phyloP scores from a whole-genome alignment of 2,797 vertebrate species.

The Tadarida brasiliensis region DNA sequence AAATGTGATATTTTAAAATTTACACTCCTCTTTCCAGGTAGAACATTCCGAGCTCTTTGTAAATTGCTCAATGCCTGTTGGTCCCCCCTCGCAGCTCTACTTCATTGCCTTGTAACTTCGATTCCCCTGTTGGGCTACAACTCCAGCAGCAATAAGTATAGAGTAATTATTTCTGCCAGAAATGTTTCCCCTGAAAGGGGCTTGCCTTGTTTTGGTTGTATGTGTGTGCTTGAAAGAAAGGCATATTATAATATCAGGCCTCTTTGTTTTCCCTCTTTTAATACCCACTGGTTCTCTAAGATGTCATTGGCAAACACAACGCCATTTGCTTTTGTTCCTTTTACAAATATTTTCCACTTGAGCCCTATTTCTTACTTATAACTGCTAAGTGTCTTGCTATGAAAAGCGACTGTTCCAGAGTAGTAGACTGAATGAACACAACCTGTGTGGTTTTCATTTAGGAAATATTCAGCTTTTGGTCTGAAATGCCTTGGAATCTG shows the following conservation, averaged over 20 bases:
- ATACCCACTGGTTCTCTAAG: slow-evolving; percentile 30
- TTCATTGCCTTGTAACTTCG: background rate
- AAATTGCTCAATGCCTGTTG: background rate
- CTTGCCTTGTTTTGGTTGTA: slow-evolving; percentile 55
- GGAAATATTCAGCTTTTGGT: slow-evolving; percentile 33
- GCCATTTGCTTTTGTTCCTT: slow-evolving; percentile 65
- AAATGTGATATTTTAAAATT: slow-evolving; percentile 73
- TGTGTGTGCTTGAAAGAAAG: slow-evolving; percentile 62
- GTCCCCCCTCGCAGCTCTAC: background rate
- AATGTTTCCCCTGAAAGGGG: slow-evolving; percentile 4
- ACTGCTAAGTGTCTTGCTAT: slow-evolving; percentile 48
- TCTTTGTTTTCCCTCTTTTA: slow-evolving; percentile 59
- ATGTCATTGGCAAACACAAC: slow-evolving; percentile 67
- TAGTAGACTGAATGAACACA: background rate
- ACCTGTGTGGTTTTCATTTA: slow-evolving; percentile 49
- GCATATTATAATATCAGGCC: slow-evolving; percentile 58
- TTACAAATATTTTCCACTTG: slow-evolving; percentile 70
- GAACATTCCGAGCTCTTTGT: slow-evolving; percentile 23
- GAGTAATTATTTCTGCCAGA: slow-evolving; percentile 76
- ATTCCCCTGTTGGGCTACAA: slow-evolving; percentile 41
- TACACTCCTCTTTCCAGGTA: slow-evolving; percentile 63
- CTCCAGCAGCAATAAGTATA: slow-evolving; percentile 74
- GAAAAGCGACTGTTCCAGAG: slow-evolving; percentile 38
- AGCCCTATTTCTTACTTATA: slow-evolving; percentile 61
- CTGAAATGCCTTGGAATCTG: background rate